Base-by-base conservation (phyloP, 2,888 invertebrate genomes). In the Neuroscelio doddi region DNA sequence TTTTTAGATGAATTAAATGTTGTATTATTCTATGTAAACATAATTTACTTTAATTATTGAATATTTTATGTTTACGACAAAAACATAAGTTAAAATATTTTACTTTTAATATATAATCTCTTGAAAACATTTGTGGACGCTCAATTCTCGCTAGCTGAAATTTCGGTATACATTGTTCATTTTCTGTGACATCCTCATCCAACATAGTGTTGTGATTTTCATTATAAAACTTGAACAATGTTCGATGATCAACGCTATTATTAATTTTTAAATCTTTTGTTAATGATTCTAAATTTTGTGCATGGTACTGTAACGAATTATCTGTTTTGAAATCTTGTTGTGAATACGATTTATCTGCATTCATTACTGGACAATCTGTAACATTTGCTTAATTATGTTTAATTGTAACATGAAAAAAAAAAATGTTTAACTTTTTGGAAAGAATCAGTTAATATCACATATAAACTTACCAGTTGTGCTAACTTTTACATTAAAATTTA, bases 101-200 rank as follows among this genome's bases (percentile, higher is more conserved):
- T 72, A 86, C 86, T 82, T 85, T 85, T 26, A 87, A 72, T 21
- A 87, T 75, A 66, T 86, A 87, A 21, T 84, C 80, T 21, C 83
- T 82, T 7, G 86, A 85, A 70, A 87, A 87, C 44, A 82, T 83
- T 67, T 86, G 83, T 0, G 85, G 76, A 55, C 86, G 83, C 69
- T 85, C 85, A 9, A 86, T 82, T 41, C 86, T 75, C 12, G 82
- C 80, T 3, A 86, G 78, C 53, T 85, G 83, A 70, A 85, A 85
- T 62, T 83, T 80, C 57, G 84, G 84, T 50, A 84, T 70, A 62
- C 86, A 86, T 1, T 71, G 66, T 66, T 83, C 76, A 27, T 70
- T 68, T 12, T 49, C 65, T 4, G 66, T 42, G 44, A 50, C 29
- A 39, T 70, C 58, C 5, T 21, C 21, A 21, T 21, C 21, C 2